Evolutionary conservation across 2,797 vertebrate genomes (phyloP).

Genomic region (Gila robusta): DNA sequence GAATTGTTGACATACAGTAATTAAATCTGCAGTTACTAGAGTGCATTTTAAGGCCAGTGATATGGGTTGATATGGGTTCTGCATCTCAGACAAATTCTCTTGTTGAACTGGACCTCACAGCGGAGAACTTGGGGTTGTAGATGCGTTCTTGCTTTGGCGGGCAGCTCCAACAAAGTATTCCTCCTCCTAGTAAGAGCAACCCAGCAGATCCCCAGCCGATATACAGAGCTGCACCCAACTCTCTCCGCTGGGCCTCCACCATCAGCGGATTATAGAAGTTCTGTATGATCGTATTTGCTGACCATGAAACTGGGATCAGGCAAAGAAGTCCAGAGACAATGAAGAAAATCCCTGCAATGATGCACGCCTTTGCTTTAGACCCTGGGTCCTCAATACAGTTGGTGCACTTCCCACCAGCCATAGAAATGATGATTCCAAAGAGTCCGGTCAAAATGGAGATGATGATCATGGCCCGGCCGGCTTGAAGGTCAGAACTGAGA

Average conservation of each 20-base stretch:
- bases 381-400: constrained; percentile 79
- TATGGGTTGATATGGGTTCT: background rate
- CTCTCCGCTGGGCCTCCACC: constrained; percentile 77
- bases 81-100: constrained; percentile 74
- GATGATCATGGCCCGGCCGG: constrained; percentile 78
- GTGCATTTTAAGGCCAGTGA: background rate
- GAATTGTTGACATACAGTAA: constrained; percentile 63
- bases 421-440: constrained; percentile 72
- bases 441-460: constrained; percentile 78
- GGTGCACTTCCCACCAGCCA: constrained; percentile 83
- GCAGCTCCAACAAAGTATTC: constrained; percentile 85
- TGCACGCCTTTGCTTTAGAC: constrained; percentile 78
- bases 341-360: constrained; percentile 77
- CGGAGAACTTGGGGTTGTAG: constrained; percentile 71
- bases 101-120: constrained; percentile 66
- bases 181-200: constrained; percentile 86
- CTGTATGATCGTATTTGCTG: constrained; percentile 76
- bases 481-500: constrained; percentile 78
- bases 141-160: constrained; percentile 68
- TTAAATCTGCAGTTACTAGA: background rate
- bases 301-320: constrained; percentile 82
- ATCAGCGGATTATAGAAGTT: constrained; percentile 83
- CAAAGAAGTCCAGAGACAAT: constrained; percentile 77
- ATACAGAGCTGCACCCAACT: constrained; percentile 89
- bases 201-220: constrained; percentile 88